phyloP scores from a whole-genome alignment of 2,113 vertebrate species.

The Oxyura jamaicensis region DNA sequence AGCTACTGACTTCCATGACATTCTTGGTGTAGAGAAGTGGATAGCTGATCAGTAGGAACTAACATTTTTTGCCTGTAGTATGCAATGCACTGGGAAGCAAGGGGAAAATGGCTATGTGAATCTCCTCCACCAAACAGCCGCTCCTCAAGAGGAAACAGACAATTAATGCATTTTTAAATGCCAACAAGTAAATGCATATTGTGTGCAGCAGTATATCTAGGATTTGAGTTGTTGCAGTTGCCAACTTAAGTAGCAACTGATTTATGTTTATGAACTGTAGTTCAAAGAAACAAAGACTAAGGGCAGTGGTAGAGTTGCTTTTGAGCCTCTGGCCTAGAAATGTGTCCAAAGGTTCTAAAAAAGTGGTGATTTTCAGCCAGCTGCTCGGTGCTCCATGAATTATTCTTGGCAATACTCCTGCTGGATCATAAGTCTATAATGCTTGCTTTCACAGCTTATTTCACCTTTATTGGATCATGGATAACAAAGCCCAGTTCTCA shows the following conservation, averaged over 20 bases:
- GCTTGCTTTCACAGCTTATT: slow-evolving; percentile 44
- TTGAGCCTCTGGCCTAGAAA: neutral
- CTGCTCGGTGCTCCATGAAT: slow-evolving; percentile 16
- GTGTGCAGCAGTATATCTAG: neutral
- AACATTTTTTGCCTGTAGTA: neutral
- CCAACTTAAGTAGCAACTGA: neutral
- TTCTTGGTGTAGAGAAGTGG: neutral
- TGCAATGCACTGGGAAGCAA: fast-evolving
- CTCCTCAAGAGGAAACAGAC: neutral
- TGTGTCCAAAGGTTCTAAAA: slow-evolving; percentile 7
- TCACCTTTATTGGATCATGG: slow-evolving; percentile 38
- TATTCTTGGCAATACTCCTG: slow-evolving; percentile 40
- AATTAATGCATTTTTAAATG: neutral
- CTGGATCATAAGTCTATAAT: slow-evolving; percentile 24
- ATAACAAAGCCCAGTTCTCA: neutral
- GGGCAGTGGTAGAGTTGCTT: neutral
- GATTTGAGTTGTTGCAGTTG: neutral
- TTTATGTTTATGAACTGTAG: neutral
- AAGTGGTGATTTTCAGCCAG: slow-evolving; percentile 11
- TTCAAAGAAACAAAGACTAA: neutral
- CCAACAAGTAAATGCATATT: neutral
- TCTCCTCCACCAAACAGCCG: neutral
- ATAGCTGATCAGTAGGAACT: neutral
- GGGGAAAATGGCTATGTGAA: neutral
- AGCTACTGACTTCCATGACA: neutral